phyloP scores from a whole-genome alignment of 2,113 vertebrate genomes.

The Sinocyclocheilus anshuiensis region DNA sequence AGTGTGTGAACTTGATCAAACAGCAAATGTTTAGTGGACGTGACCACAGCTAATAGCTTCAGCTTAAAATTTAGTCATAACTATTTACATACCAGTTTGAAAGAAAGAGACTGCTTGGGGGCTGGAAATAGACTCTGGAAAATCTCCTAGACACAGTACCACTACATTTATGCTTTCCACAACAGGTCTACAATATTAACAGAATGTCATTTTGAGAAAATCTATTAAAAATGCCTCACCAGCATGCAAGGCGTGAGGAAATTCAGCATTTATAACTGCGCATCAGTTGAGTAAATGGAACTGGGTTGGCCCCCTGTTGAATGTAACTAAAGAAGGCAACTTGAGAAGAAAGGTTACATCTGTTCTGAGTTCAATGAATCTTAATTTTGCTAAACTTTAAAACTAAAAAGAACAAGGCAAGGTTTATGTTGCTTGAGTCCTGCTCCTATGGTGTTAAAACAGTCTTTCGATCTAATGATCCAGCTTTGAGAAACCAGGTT shows the following conservation, averaged over 20 bases:
- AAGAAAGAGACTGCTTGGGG: not conserved
- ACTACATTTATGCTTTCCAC: constrained; percentile 40
- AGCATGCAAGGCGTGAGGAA: constrained; percentile 8
- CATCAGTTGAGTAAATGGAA: constrained; percentile 1
- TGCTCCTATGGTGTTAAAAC: not conserved
- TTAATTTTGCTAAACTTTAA: constrained; percentile 24
- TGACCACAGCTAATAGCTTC: not conserved
- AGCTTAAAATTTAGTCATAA: not conserved
- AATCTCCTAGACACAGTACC: constrained; percentile 34
- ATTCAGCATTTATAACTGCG: constrained; percentile 12
- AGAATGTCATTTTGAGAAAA: constrained; percentile 39
- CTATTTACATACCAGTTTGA: not conserved
- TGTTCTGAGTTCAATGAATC: constrained; percentile 13
- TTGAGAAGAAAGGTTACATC: constrained; percentile 46
- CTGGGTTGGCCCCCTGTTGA: constrained; percentile 38
- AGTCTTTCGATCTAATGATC: not conserved
- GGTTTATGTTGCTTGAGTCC: not conserved
- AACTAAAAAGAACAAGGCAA: constrained; percentile 21
- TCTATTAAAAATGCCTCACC: constrained; percentile 48
- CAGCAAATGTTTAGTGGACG: not conserved
- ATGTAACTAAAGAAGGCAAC: constrained; percentile 63
- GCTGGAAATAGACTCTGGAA: not conserved
- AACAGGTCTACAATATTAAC: constrained; percentile 51
- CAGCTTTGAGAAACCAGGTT: not conserved
- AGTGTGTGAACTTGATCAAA: no score